These are phyloP conservation scores for Sisyra nigra DNA, from an alignment of 2,888 invertebrate genomes.

Conservation along the genomic window DNA sequence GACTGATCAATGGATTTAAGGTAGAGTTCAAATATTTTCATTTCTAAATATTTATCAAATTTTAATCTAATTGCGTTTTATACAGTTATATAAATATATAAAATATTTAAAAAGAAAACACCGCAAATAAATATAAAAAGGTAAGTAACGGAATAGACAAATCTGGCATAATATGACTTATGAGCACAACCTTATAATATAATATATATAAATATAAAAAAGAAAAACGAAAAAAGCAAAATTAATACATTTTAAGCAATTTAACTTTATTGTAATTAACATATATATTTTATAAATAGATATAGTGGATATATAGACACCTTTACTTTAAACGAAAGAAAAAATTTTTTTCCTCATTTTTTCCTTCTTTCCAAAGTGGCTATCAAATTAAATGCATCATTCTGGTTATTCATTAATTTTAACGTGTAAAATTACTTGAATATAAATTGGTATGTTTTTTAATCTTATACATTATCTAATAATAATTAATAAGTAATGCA, in stretches of 20 bases:
- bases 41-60: neutral
- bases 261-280: neutral
- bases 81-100: constrained; percentile 3
- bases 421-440: neutral
- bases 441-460: neutral
- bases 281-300: constrained; percentile 2
- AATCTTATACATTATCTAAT: too few relatives aligned
- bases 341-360: neutral
- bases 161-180: neutral
- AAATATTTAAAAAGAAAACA: constrained; percentile 2
- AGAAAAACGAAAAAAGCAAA: neutral
- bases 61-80: constrained; percentile 1
- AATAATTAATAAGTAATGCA: too few relatives aligned
- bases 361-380: neutral
- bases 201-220: too few relatives aligned
- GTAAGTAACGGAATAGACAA: neutral
- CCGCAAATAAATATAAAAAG: constrained; percentile 1
- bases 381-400: neutral
- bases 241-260: constrained; percentile 1
- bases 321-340: neutral
- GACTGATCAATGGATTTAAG: too few relatives aligned
- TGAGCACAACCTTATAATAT: too few relatives aligned
- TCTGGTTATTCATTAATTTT: neutral
- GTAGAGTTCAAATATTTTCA: constrained; percentile 2
- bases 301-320: neutral